Conservation (phyloP, 2,797 vertebrate genomes). For the Acanthurus leucopareius region DNA sequence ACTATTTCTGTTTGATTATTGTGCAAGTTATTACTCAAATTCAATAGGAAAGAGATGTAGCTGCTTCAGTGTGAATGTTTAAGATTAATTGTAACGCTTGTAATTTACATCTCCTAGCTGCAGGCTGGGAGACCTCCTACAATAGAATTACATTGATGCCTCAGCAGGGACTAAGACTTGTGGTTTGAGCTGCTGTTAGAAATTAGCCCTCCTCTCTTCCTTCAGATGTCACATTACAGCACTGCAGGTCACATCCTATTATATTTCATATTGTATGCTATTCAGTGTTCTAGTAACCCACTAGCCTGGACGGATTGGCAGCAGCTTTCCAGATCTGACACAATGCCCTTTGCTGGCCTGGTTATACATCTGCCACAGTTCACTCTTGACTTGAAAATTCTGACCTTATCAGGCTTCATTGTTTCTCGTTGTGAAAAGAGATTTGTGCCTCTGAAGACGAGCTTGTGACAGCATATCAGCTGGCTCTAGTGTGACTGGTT, state of each 20-base stretch:
- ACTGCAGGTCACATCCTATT: constrained; percentile 31
- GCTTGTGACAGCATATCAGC: constrained; percentile 16
- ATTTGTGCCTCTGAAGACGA: constrained; percentile 4
- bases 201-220: constrained; percentile 7
- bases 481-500: background rate
- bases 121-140: constrained; percentile 1
- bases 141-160: constrained; percentile 1
- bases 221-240: constrained; percentile 16
- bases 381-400: background rate
- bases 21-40: background rate
- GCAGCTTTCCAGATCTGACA: constrained; percentile 9
- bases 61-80: background rate
- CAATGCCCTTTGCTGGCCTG: constrained; percentile 8
- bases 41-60: background rate
- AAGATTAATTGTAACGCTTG: background rate
- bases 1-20: background rate
- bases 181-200: background rate
- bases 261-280: background rate
- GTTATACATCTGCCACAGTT: constrained; percentile 32
- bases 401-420: constrained; percentile 29
- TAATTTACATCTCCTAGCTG: background rate
- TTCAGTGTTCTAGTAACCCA: constrained; percentile 39
- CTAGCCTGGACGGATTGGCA: constrained; percentile 8
- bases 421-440: constrained; percentile 15
- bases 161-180: constrained; percentile 10